Evolutionary conservation across 2,888 invertebrate genomes (phyloP).

Genomic region (Acanthacorydalis orientalis): DNA sequence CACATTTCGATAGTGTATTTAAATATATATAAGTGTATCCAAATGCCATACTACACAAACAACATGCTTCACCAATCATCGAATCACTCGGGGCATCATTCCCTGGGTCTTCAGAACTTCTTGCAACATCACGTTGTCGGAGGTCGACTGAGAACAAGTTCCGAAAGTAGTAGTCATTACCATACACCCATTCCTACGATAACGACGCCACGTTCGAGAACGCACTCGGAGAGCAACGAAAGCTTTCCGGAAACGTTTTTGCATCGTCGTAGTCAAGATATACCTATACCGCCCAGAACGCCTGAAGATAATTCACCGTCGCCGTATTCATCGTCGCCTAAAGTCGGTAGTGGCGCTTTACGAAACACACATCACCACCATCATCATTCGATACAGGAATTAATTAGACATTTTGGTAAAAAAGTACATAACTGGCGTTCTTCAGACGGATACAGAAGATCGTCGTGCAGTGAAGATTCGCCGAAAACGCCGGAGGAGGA

Average conservation of each 20-base stretch:
- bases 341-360: constrained; percentile 1
- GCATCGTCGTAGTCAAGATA: background rate
- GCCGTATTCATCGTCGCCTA: constrained; percentile 3
- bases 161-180: no score
- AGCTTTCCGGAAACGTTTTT: background rate
- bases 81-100: background rate
- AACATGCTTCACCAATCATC: background rate
- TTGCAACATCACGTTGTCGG: no score
- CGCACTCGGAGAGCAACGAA: constrained; percentile 3
- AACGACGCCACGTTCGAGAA: background rate
- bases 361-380: constrained; percentile 27
- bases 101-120: background rate
- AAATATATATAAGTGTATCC: no score
- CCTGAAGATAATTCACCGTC: constrained; percentile 1
- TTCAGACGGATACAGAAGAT: constrained; percentile 23
- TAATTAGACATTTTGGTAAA: constrained; percentile 59
- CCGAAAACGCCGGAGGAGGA: constrained; percentile 37
- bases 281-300: constrained; percentile 12
- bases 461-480: constrained; percentile 23
- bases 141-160: no score
- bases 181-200: no score
- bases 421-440: constrained; percentile 57
- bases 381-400: constrained; percentile 58
- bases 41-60: no score
- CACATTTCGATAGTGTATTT: no score